Base-by-base conservation (phyloP, 92 coral and sea anemone species). In the Bergia sp. region DNA sequence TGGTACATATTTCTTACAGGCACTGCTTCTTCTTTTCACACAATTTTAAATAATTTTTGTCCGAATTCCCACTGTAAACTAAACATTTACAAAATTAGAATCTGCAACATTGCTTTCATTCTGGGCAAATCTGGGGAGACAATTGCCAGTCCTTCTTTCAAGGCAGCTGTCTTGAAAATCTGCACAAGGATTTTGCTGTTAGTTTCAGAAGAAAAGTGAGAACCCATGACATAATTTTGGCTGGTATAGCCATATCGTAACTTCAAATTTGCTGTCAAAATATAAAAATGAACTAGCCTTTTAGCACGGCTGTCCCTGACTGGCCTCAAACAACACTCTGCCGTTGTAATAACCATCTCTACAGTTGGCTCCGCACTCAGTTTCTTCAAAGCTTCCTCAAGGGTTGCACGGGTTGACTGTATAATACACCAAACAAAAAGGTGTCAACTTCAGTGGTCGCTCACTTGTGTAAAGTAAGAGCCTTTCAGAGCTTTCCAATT, bases 271-370 rank as follows among this genome's bases (percentile, higher is more conserved):
- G 69, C 5, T 61, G 69, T 18, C 29, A 18, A 18, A 53, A 53
- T 53, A 12, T 0, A 53, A 53, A 44, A 65, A 9, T 41, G 1
- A 41, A 43, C 76, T 42, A 55, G 90, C 96, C 96, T 94, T 13
- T 76, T 66, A 13, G 93, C 93, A 16, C 44, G 88, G 79, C 91
- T 90, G 86, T 94, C 86, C 12, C 77, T 57, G 21, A 77, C 89
- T 3, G 96, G 96, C 64, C 99, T 90, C 86, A 96, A 77, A 77
- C 99, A 96, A 77, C 99, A 96, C 71, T 92, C 95, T 18, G 99
- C 99, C 7, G 94, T 93, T 45, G 92, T 75, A 55, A 79, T 93
- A 13, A 96, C 98, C 94, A 96, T 90, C 84, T 92, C 91, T 1
- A 90, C 75, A 4, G 94, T 88, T 1, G 99, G 98, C 15, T 91